Percentiles rank a stretch among this genome's conserved stretches.
These are phyloP conservation scores for Passer domesticus DNA, from an alignment of 2,113 vertebrate species.

Conservation along the genomic window DNA sequence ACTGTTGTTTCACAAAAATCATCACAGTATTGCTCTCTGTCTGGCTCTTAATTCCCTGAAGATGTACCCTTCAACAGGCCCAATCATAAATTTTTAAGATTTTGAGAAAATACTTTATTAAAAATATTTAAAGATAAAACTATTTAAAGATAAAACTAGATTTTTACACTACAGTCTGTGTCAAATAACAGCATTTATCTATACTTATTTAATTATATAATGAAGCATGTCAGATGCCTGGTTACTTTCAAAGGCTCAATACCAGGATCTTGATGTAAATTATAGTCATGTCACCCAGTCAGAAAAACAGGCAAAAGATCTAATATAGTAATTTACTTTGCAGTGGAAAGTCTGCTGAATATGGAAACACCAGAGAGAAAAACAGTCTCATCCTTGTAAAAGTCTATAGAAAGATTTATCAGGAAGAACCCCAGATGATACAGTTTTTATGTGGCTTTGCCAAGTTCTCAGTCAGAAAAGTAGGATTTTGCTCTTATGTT, in stretches of 20 bases:
- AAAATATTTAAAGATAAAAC: background rate
- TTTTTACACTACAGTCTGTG: background rate
- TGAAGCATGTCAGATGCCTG: background rate
- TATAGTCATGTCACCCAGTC: background rate
- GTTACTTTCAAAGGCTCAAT: background rate
- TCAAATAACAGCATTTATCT: background rate
- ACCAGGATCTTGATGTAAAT: background rate
- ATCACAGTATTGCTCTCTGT: background rate
- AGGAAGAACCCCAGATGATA: background rate
- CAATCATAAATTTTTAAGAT: background rate
- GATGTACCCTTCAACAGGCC: background rate
- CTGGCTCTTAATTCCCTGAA: background rate
- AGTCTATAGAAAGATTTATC: slow-evolving; percentile 10
- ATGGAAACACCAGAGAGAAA: background rate
- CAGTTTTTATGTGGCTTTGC: background rate
- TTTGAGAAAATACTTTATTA: background rate
- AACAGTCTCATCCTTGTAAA: background rate
- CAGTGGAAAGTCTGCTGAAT: background rate
- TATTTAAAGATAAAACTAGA: background rate
- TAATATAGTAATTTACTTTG: background rate
- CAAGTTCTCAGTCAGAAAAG: slow-evolving; percentile 8
- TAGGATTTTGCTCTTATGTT: background rate
- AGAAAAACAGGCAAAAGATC: background rate
- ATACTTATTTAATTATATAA: background rate
- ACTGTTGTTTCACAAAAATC: background rate